A percentile compares a stretch with the other conserved stretches of the same genome.
Evolutionary conservation across 1,140 invertebrate genomes (phyloP).

Genomic region (Dufourea novaeangliae): DNA sequence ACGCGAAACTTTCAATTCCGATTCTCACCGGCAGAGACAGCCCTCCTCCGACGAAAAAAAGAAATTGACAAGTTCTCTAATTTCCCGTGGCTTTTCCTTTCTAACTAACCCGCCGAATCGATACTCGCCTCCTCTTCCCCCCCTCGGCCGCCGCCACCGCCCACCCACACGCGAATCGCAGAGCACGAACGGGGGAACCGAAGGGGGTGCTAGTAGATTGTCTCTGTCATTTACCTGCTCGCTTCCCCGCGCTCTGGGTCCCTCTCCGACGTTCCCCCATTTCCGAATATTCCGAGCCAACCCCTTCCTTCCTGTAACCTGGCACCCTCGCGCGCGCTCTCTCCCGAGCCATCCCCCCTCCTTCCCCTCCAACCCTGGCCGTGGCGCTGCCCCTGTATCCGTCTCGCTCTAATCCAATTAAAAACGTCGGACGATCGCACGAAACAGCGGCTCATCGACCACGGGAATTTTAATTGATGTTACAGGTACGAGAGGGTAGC

Average conservation of each 20-base stretch:
- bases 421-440: constrained; percentile 77
- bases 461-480: constrained; percentile 80
- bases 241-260: constrained; percentile 12
- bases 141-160: too few species aligned
- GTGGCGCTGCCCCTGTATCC: constrained; percentile 51
- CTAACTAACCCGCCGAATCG: constrained; percentile 44
- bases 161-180: not conserved
- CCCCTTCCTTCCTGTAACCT: constrained; percentile 71
- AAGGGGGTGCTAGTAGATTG: constrained; percentile 39
- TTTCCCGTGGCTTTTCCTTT: constrained; percentile 48
- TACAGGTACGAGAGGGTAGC: constrained; percentile 68
- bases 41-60: not conserved
- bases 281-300: constrained; percentile 68
- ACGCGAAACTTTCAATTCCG: constrained; percentile 7
- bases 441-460: constrained; percentile 76
- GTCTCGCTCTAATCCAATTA: constrained; percentile 80
- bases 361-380: constrained; percentile 28
- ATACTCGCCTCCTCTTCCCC: constrained; percentile 35
- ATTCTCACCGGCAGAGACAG: not conserved
- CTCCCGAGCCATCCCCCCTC: too few species aligned
- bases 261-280: constrained; percentile 20
- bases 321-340: constrained; percentile 63
- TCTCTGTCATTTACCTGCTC: constrained; percentile 64
- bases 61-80: not conserved
- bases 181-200: constrained; percentile 31